These are phyloP conservation scores for Rhopalosiphum padi DNA, from an alignment of 1,140 invertebrate genomes.

Conservation along the genomic window DNA sequence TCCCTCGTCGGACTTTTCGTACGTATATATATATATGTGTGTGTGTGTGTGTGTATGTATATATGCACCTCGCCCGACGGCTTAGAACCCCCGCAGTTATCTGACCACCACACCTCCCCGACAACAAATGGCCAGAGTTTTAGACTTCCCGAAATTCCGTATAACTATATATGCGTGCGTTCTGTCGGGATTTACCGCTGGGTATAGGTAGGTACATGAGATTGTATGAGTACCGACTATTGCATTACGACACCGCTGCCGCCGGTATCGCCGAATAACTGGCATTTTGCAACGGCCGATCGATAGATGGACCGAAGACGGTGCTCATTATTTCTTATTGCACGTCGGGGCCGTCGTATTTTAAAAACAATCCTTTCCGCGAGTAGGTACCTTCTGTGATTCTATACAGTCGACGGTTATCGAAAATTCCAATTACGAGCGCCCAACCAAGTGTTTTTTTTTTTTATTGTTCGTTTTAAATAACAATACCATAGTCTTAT, in stretches of 20 bases:
- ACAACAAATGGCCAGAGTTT: not conserved
- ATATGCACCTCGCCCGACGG: not conserved
- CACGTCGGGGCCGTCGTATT: not conserved
- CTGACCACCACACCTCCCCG: not conserved
- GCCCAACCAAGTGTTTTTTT: not conserved
- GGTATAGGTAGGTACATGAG: not conserved
- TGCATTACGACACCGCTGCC: not conserved
- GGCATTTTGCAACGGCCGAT: not conserved
- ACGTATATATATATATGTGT: not conserved
- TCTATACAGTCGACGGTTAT: not conserved
- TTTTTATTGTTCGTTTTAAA: not conserved
- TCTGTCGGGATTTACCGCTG: not conserved
- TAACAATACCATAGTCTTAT: not conserved
- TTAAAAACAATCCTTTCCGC: not conserved
- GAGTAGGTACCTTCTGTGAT: not conserved
- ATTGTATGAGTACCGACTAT: not conserved
- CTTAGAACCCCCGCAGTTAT: not conserved
- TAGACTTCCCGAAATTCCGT: not conserved
- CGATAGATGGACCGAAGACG: not conserved
- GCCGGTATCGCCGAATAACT: not conserved
- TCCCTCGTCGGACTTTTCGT: not conserved
- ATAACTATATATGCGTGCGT: not conserved
- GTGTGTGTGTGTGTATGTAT: too few species aligned
- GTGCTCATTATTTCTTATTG: not conserved
- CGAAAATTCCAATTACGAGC: not conserved